Base-by-base conservation (phyloP, 2,888 invertebrate genomes). In the Andrena minutula region DNA sequence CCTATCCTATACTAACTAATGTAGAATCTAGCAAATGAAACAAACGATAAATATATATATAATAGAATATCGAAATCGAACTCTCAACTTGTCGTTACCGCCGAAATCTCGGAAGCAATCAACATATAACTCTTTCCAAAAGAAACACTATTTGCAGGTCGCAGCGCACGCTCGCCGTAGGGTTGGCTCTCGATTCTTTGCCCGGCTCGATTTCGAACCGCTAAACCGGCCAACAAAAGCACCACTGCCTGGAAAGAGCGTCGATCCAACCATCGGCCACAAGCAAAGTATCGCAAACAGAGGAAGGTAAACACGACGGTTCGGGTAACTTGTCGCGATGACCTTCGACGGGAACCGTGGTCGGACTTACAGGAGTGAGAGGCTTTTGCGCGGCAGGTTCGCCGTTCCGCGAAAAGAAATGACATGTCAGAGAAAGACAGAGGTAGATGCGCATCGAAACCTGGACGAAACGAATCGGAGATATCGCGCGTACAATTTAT, bases 311-410 rank as follows among this genome's bases (percentile, higher is more conserved):
- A 75, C 68, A 76, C 61, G 74, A 7, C 7, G n/a, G 8, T 8
- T 8, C 16, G 20, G 28, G 8, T 6, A 41, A 16, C 30, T 61
- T 63, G 60, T 71, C 60, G 49, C 58, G 64, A 56, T 28, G 28
- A 74, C 76, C 74, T 84, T 84, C 68, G 75, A 72, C 64, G 41
- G 73, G 30, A 73, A 63, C 65, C 53, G 41, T 51, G 53, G 32
- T 28, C 53, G 58, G 63, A 63, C 53, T 47, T 65, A 35, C 86
- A 81, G 86, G 71, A 47, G 69, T 75, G 26, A 70, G 71, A 68
- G 35, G 10, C 51, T 60, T 82, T 23, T 28, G 26, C 20, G 35
- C 61, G 3, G 23, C 23, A 16, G n/a, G 28, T 26, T 74, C 71
- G 26, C 28, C 8, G 30, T 69, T 75, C 47, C n/a, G n/a, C 8